Evolutionary conservation across 2,113 vertebrate genomes (phyloP).

Genomic region (Gnathonemus echidnorhynchus): DNA sequence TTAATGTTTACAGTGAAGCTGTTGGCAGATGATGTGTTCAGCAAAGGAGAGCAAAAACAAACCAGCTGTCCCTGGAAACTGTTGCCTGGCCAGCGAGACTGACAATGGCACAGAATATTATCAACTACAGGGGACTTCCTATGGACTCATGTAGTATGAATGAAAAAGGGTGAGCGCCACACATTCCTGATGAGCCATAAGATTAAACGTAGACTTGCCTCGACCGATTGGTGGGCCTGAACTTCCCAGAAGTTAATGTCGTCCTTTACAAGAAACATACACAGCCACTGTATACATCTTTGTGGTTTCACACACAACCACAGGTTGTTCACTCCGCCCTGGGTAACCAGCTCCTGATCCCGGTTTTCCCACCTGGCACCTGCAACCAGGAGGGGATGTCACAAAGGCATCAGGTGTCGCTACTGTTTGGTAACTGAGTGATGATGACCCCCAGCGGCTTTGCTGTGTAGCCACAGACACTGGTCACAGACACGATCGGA

Average conservation of each 20-base stretch:
- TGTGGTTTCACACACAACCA: neutral
- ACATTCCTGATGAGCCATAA: neutral
- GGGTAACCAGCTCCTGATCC: neutral
- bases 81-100: neutral
- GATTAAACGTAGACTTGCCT: neutral
- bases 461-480: neutral
- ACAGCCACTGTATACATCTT: neutral
- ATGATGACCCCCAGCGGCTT: neutral
- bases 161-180: neutral
- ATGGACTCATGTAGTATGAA: neutral
- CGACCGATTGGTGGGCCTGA: neutral
- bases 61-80: neutral
- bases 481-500: neutral
- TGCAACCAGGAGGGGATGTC: neutral
- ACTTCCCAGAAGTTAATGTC: neutral
- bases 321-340: neutral
- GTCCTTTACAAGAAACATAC: neutral
- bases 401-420: neutral
- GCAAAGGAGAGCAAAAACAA: conserved; percentile 17
- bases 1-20: conserved; percentile 25
- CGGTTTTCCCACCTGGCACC: too few species aligned
- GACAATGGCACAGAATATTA: neutral
- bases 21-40: neutral
- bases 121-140: neutral
- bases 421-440: neutral